Evolutionary conservation across 2,113 vertebrate genomes (phyloP), one percentile per base, ranked within the genome.

Genomic region (Grallaria varia): DNA sequence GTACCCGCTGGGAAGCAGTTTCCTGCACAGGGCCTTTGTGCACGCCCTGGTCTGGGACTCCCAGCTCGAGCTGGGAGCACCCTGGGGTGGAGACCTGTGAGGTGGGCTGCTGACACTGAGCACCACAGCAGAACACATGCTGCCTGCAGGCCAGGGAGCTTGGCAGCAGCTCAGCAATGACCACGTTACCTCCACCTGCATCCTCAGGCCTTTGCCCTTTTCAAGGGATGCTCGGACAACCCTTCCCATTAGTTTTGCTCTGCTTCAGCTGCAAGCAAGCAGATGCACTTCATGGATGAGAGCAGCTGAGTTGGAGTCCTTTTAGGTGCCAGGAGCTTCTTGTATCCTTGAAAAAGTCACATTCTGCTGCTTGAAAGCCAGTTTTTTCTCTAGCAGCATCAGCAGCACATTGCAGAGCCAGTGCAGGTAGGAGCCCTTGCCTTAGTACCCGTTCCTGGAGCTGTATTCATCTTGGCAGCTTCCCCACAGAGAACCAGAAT

Each of bases 401-500:
- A 85, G 84, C 86, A 90, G 81, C 75, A 45, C 3, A 0, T 45
- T 77, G 74, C 72, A 96, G 60, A 74, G 45, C 21, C 60, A 44
- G 27, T 14, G 64, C 49, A 59, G 84, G 75, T 62, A 45, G 37
- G 45, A 91, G 69, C 73, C 72, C 42, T 93, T 91, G 77, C 64
- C 50, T 72, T 49, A 88, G 35, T 87, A 88, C 33, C 39, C 3
- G 1, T 87, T 95, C 87, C 83, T 83, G 64, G 82, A 87, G 75
- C 55, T 84, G 71, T 66, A 81, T 89, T 96, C 74, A 88, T 92
- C 93, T 76, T 73, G 17, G 83, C 84, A 69, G 93, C 74, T 81
- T 93, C 80, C 93, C 95, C 69, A 62, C 0, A 0, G 91, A 89
- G 94, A 96, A 49, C 64, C 40, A 83, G 95, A 96, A 94, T 84